Evolutionary conservation across 2,888 invertebrate species (phyloP).

Genomic region (Limnephilus marmoratus): DNA sequence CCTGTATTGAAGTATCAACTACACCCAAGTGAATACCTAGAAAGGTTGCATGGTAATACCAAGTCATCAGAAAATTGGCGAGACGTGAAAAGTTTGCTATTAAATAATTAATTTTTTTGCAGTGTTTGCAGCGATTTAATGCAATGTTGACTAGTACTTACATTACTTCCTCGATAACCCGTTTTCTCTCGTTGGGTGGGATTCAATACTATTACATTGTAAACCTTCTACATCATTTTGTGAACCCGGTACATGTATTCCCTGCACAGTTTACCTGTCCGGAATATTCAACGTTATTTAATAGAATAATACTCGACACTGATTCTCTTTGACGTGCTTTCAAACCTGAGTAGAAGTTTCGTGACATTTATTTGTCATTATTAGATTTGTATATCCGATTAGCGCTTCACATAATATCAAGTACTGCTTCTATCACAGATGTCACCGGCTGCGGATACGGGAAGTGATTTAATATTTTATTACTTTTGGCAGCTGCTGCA

Average conservation of each 20-base stretch:
- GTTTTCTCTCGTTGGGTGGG: constrained; percentile 49
- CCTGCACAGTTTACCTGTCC: not conserved
- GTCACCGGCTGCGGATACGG: not conserved
- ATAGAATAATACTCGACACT: constrained; percentile 36
- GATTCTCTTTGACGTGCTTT: constrained; percentile 47
- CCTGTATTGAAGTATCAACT: too few relatives aligned
- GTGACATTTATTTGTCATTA: constrained; percentile 53
- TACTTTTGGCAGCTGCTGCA: not conserved
- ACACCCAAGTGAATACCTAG: too few relatives aligned
- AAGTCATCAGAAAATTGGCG: not conserved
- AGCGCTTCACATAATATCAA: not conserved
- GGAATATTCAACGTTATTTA: constrained; percentile 30
- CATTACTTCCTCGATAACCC: constrained; percentile 49
- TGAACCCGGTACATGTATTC: not conserved
- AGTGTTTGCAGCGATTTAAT: not conserved
- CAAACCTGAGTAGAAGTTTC: constrained; percentile 6
- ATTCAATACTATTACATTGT: not conserved
- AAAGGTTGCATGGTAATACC: too few relatives aligned
- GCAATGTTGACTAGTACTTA: constrained; percentile 31
- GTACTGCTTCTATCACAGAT: not conserved
- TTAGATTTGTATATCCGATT: constrained; percentile 49
- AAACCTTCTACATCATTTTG: not conserved
- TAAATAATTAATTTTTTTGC: not conserved
- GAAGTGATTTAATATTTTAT: not conserved
- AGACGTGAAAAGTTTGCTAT: not conserved